Evolutionary conservation across 2,797 vertebrate genomes (phyloP).

Genomic region (Epinephelus awoara): DNA sequence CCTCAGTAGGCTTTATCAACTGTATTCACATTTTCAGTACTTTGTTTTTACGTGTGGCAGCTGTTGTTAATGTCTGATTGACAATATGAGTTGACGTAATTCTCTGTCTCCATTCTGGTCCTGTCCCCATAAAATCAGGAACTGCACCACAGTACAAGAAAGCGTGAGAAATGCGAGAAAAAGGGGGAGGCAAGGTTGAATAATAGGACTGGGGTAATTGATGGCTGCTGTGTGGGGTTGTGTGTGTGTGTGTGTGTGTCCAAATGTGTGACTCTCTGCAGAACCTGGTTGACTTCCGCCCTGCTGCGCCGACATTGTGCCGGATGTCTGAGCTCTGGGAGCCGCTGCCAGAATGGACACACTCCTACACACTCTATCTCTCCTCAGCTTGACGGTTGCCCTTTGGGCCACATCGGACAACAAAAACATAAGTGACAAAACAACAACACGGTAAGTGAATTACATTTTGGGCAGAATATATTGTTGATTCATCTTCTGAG

Average conservation of each 20-base stretch:
- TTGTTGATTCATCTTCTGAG: constrained; percentile 72
- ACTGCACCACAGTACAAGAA: constrained; percentile 43
- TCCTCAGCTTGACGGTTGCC: constrained; percentile 67
- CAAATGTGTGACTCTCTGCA: constrained; percentile 11
- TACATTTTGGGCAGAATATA: constrained; percentile 65
- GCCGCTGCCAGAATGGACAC: constrained; percentile 43
- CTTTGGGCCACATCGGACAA: constrained; percentile 66
- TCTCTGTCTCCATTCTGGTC: constrained; percentile 50
- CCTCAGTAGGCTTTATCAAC: constrained; percentile 3
- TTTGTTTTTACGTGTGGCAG: constrained; percentile 38
- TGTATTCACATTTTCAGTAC: constrained; percentile 16
- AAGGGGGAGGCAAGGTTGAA: constrained; percentile 34
- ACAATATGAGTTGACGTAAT: constrained; percentile 57
- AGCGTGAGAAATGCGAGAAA: constrained; percentile 65
- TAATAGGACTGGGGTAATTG: constrained; percentile 56
- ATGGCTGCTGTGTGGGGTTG: constrained; percentile 43
- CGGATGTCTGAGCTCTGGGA: constrained; percentile 29
- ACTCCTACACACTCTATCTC: constrained; percentile 50
- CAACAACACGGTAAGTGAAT: constrained; percentile 69
- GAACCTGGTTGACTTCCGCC: constrained; percentile 37
- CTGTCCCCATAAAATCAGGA: constrained; percentile 51
- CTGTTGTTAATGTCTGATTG: constrained; percentile 51
- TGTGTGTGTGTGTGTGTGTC: constrained; percentile 1
- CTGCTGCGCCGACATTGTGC: constrained; percentile 55
- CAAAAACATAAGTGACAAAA: constrained; percentile 56